These are phyloP conservation scores for Latrodectus elegans DNA, from an alignment of 2,888 invertebrate species.

Conservation along the genomic window DNA sequence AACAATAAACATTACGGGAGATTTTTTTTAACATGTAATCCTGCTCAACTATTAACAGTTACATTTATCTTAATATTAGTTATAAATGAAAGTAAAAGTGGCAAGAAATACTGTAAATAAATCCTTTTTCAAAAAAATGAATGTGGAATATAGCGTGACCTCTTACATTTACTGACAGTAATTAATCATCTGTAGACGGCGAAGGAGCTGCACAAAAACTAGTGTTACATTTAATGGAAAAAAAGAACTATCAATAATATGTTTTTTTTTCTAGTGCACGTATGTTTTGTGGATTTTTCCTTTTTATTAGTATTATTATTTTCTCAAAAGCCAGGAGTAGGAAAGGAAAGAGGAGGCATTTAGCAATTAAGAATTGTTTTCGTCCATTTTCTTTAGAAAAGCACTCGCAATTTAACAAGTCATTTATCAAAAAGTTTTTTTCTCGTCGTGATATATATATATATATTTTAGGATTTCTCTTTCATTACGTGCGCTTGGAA, in stretches of 20 bases:
- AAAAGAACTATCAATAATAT: slow-evolving; percentile 19
- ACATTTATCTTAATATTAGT: not conserved
- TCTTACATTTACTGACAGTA: slow-evolving; percentile 18
- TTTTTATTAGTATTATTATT: not conserved
- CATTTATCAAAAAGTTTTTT: slow-evolving; percentile 32
- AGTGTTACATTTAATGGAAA: slow-evolving; percentile 11
- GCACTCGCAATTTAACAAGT: slow-evolving; percentile 34
- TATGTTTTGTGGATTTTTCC: not conserved
- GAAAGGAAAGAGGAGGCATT: not conserved
- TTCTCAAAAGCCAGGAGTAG: not conserved
- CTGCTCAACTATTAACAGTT: not conserved
- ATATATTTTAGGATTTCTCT: not conserved
- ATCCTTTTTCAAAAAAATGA: not conserved
- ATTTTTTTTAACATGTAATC: too few relatives aligned
- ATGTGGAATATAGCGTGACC: not conserved
- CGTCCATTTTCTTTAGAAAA: slow-evolving; percentile 23
- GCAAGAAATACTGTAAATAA: slow-evolving; percentile 9
- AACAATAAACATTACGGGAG: too few relatives aligned
- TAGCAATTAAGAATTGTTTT: slow-evolving; percentile 40
- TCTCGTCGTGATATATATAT: not conserved
- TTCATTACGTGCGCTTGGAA: not conserved
- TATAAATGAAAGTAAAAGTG: not conserved
- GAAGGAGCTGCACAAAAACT: slow-evolving; percentile 1
- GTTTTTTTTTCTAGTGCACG: not conserved
- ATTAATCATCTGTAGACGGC: slow-evolving; percentile 11